Base-by-base conservation (phyloP, 2,888 invertebrate species). In the Dynastes tityus region DNA sequence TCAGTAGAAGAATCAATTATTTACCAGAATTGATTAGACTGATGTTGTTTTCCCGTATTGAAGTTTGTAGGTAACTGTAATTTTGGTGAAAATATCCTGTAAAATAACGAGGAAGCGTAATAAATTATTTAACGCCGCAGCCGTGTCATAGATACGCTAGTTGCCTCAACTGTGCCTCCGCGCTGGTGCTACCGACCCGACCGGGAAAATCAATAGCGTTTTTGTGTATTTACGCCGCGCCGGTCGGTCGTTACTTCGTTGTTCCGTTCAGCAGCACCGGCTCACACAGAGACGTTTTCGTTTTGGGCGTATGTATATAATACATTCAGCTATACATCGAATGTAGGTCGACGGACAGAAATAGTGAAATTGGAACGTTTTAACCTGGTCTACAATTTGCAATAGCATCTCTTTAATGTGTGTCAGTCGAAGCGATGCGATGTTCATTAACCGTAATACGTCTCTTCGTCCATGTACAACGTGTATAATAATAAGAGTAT, bases 351-450 rank as follows among this genome's bases (percentile, higher is more conserved):
- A 16, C 65, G 78, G 63, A 78, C 78, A 73, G 73, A 78, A 78
- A 78, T 78, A 78, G 78, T 78, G 74, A 73, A 78, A 78, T 78
- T 78, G 65, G 78, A 78, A 78, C 78, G 73, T 78, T 78, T 78
- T 78, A 78, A 78, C 78, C 78, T 78, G 71, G 73, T 78, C 78
- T 78, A 78, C 78, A 78, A 78, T 78, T 78, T 73, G 78, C 78
- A 78, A 78, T 78, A 55, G 73, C 53, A 76, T 76, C 76, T 76
- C 68, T 68, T 76, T 73, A 73, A 78, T 65, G 78, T 78, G 65
- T 78, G 71, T 73, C 65, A 78, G 64, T 64, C 27, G 73, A 74
- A 61, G 73, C 73, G 29, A 68, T 68, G 51, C 73, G 51, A 64
- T 71, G 27, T 71, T 65, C 53, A 73, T 64, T 73, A 77, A 78